Conservation (phyloP, 2,888 invertebrate species). For the Drosophila phalerata region DNA sequence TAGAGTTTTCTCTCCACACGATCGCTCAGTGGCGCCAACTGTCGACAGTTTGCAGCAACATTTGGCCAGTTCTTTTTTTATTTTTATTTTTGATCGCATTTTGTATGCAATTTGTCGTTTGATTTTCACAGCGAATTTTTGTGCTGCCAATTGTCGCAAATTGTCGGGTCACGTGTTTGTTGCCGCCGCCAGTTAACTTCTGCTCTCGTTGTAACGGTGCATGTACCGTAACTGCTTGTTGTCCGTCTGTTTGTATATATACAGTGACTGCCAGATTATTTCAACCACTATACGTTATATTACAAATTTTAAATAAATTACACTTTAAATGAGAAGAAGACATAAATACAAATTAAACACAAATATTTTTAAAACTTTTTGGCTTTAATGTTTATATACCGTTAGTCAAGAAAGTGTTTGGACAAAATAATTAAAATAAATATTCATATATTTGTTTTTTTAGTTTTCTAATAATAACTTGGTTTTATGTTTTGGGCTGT, state of each 20-base stretch:
- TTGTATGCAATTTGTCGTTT: constrained; percentile 36
- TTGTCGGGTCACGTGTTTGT: constrained; percentile 79
- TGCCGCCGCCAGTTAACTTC: constrained; percentile 79
- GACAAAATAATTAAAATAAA: no score
- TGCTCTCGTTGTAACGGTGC: constrained; percentile 79
- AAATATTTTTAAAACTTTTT: no score
- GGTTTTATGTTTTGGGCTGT: no score
- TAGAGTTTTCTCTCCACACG: not conserved
- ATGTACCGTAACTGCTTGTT: constrained; percentile 59
- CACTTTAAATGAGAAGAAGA: no score
- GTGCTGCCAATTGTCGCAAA: constrained; percentile 74
- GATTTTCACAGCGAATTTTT: constrained; percentile 44
- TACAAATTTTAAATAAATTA: no score
- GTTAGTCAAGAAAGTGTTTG: no score
- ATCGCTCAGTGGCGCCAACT: constrained; percentile 54
- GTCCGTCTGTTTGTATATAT: constrained; percentile 5
- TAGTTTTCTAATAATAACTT: no score
- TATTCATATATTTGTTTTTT: no score
- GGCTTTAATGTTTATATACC: no score
- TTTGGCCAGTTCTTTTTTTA: constrained; percentile 3
- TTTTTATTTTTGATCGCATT: constrained; percentile 33
- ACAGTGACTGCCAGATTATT: not conserved
- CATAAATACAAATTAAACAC: no score
- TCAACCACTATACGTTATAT: no score
- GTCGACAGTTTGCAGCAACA: constrained; percentile 35